Evolutionary conservation across 2,888 invertebrate species (phyloP).

Genomic region (Apoderus coryli): DNA sequence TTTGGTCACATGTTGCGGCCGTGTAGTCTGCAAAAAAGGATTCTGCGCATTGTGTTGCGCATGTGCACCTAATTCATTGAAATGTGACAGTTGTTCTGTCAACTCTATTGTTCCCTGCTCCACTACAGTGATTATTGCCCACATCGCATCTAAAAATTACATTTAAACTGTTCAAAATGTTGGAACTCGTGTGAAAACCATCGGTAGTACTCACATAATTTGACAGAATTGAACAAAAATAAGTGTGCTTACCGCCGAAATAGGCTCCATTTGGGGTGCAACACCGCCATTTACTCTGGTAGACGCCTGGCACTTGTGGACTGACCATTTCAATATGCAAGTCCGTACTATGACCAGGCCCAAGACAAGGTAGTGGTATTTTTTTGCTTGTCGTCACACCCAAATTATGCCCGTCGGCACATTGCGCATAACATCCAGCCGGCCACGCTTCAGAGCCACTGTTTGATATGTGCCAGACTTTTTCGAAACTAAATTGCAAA

Average conservation of each 20-base stretch:
- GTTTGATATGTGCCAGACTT: conserved; percentile 81
- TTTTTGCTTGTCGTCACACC: conserved; percentile 37
- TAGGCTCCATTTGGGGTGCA: conserved; percentile 74
- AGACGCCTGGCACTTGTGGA: conserved; percentile 58
- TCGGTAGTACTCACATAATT: no score
- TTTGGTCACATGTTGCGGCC: no score
- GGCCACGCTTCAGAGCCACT: conserved; percentile 83
- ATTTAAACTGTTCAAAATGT: no score
- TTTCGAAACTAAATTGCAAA: conserved; percentile 50
- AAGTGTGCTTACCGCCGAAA: conserved; percentile 80
- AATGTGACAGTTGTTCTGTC: conserved; percentile 59
- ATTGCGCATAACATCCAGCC: conserved; percentile 54
- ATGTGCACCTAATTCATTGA: conserved; percentile 36
- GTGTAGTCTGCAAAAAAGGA: no score
- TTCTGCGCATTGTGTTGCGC: conserved; percentile 20
- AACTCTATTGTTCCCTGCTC: conserved; percentile 67
- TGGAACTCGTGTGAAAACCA: no score
- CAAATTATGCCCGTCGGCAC: conserved; percentile 53
- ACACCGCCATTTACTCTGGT: conserved; percentile 82
- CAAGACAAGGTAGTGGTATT: conserved; percentile 52
- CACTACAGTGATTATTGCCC: conserved; percentile 68
- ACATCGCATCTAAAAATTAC: conserved; percentile 52
- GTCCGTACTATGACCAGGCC: conserved; percentile 62
- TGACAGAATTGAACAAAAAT: no score
- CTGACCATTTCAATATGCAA: conserved; percentile 68